Evolutionary conservation across 2,797 vertebrate genomes (phyloP), one percentile per base, ranked within the genome.

Genomic region (Triplophysa yarkandensis): DNA sequence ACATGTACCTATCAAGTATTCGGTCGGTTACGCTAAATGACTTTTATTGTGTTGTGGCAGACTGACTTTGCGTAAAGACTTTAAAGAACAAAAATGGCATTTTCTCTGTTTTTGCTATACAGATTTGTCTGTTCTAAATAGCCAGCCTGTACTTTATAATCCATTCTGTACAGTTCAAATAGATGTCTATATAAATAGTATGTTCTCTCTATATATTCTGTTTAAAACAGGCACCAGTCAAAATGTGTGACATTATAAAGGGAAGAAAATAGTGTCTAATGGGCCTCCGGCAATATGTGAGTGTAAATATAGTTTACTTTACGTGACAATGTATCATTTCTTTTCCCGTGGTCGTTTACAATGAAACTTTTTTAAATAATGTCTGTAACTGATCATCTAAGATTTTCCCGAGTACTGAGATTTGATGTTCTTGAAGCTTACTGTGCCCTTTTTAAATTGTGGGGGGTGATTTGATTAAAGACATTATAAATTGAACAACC

Each of bases 241-340:
- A 90, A 83, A 87, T 77, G 83, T 90, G 89, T 83, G 83, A 90
- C 83, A 88, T 85, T 84, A 62, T 68, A 60, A 87, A 88, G 87
- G 83, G 71, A 88, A 84, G 84, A 85, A 78, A 81, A 81, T 65
- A 27, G 50, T 4, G 85, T 89, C 83, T 89, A 88, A 87, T 87
- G 88, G 86, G 89, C 87, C 89, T 84, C 85, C 82, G 88, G 89
- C 87, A 90, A 91, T 89, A 91, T 77, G 78, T 85, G 80, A 65
- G 57, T 92, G 90, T 92, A 93, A 91, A 92, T 92, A 93, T 52
- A 66, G 81, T 87, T 91, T 88, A 76, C 85, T 89, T 89, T 88
- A 86, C 87, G 88, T 86, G 58, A 84, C 83, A 86, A 82, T 80
- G 85, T 88, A 85, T 83, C 43, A 82, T 89, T 90, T 83, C 7